Evolutionary conservation across 2,797 vertebrate species (phyloP).

Genomic region (Aldrovandia affinis): DNA sequence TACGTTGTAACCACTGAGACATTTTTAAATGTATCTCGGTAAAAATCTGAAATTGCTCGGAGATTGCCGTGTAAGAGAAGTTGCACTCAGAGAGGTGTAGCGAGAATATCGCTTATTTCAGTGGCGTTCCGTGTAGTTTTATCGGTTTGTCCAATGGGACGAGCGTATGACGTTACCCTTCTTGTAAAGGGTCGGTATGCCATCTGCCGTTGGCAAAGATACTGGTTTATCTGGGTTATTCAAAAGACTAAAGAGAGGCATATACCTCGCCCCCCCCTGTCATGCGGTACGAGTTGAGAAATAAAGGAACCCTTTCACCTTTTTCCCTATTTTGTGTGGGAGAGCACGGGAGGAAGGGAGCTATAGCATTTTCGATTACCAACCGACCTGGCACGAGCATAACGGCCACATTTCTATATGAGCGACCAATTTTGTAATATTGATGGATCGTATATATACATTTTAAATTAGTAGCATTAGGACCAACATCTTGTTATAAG

Average conservation of each 20-base stretch:
- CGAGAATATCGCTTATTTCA: background rate
- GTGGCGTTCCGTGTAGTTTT: background rate
- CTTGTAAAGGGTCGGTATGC: constrained; percentile 60
- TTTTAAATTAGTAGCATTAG: no score
- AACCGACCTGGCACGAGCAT: background rate
- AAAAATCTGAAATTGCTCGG: background rate
- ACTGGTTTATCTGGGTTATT: constrained; percentile 32
- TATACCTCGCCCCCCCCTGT: background rate
- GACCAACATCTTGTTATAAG: no score
- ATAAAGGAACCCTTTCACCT: background rate
- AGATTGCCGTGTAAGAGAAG: background rate
- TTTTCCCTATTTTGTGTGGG: background rate
- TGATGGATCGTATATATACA: no score
- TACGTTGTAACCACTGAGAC: constrained; percentile 70
- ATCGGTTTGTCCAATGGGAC: constrained; percentile 45
- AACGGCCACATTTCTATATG: background rate
- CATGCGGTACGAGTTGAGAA: background rate
- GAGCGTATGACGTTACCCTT: background rate
- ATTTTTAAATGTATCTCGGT: constrained; percentile 70
- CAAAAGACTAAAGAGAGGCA: background rate
- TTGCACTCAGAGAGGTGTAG: background rate
- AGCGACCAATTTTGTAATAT: no score
- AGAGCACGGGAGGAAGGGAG: background rate
- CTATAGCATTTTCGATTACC: background rate
- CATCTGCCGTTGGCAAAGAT: constrained; percentile 66